Conservation (phyloP, 1,140 invertebrate species). For the Pectinophora gossypiella region DNA sequence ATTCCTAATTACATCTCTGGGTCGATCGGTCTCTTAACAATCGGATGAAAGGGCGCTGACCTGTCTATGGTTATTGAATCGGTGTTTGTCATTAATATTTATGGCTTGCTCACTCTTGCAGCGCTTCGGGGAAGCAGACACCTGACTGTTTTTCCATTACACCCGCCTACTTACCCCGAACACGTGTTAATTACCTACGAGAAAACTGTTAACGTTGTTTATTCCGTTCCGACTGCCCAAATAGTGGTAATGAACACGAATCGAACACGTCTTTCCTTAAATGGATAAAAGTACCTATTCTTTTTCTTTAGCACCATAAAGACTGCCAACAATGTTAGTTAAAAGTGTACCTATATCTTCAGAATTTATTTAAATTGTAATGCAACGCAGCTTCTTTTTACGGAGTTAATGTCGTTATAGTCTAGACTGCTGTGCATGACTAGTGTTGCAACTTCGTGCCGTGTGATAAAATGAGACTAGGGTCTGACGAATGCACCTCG, state of each 20-base stretch:
- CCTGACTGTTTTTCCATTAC: slow-evolving; percentile 40
- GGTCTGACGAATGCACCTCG: slow-evolving; percentile 19
- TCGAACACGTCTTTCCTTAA: too few relatives aligned
- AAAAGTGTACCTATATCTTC: too few relatives aligned
- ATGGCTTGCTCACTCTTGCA: slow-evolving; percentile 45
- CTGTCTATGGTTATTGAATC: slow-evolving; percentile 49
- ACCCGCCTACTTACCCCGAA: slow-evolving; percentile 25
- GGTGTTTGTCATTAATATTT: slow-evolving; percentile 66
- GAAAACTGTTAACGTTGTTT: background rate
- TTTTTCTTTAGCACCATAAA: too few relatives aligned
- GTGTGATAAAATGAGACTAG: slow-evolving; percentile 14
- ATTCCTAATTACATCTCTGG: slow-evolving; percentile 44
- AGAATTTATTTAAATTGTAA: background rate
- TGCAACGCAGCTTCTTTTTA: background rate
- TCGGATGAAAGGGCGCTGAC: slow-evolving; percentile 63
- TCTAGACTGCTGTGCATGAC: background rate
- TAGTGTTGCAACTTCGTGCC: slow-evolving; percentile 7
- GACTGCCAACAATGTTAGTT: too few relatives aligned
- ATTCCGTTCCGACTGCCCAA: too few relatives aligned
- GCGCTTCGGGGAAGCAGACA: slow-evolving; percentile 50
- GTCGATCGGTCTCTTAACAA: slow-evolving; percentile 59
- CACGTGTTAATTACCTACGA: slow-evolving; percentile 28
- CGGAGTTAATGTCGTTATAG: background rate
- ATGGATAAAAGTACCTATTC: too few relatives aligned
- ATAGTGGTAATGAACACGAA: too few relatives aligned